Conservation (phyloP, 2,888 invertebrate species). For the Polymixis flavicincta region DNA sequence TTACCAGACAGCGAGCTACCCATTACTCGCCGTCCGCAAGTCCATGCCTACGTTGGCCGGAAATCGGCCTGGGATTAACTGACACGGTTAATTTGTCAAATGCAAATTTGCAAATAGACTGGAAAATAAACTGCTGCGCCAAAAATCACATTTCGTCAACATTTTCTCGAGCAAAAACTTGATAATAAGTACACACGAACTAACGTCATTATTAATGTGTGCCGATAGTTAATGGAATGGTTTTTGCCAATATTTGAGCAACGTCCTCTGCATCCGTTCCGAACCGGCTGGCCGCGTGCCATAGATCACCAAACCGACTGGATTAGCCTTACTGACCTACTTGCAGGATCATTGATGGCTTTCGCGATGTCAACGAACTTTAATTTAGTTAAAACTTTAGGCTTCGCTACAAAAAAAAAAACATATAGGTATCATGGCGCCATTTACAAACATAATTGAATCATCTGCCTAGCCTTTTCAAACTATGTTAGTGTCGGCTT, state of each 20-base stretch:
- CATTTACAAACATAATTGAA: not conserved
- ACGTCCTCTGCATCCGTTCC: slow-evolving; percentile 61
- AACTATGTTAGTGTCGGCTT: too few relatives aligned
- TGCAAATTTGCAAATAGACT: not conserved
- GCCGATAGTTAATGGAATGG: slow-evolving; percentile 54
- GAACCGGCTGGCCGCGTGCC: slow-evolving; percentile 53
- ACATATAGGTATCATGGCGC: not conserved
- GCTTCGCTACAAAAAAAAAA: not conserved
- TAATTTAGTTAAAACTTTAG: not conserved
- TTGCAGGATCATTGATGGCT: slow-evolving; percentile 33
- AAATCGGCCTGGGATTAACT: too few relatives aligned
- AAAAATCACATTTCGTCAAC: slow-evolving; percentile 14
- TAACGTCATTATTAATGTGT: slow-evolving; percentile 59
- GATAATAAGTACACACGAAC: slow-evolving; percentile 44
- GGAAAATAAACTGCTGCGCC: not conserved
- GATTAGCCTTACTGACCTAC: slow-evolving; percentile 53
- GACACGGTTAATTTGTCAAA: not conserved
- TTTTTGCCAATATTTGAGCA: slow-evolving; percentile 67
- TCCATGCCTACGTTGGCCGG: too few relatives aligned
- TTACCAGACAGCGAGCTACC: too few relatives aligned
- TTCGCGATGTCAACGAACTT: slow-evolving; percentile 5
- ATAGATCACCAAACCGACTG: slow-evolving; percentile 19
- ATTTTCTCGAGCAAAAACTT: slow-evolving; percentile 40
- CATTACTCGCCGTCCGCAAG: too few relatives aligned
- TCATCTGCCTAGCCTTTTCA: too few relatives aligned